Percentiles rank a stretch among this genome's conserved stretches.
Conservation (phyloP, 2,888 invertebrate genomes). For the Ceriagrion tenellum region DNA sequence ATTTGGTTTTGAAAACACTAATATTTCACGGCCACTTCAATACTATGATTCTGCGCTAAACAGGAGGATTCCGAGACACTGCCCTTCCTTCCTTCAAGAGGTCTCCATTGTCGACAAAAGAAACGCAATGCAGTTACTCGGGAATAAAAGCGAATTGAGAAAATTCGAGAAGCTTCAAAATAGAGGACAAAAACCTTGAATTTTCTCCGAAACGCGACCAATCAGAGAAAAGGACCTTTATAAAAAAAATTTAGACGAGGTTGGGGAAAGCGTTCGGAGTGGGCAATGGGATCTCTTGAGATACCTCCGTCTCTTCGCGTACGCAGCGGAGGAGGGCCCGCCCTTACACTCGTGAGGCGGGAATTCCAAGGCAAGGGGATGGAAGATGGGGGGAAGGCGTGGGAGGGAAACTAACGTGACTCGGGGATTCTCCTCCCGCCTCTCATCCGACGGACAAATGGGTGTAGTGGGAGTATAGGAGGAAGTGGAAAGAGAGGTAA, state of each 20-base stretch:
- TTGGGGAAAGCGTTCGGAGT: neutral
- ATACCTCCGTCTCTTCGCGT: neutral
- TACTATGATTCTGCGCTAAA: no score
- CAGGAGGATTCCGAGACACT: no score
- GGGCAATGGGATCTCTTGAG: neutral
- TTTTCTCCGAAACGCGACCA: no score
- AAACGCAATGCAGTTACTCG: no score
- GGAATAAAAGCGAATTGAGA: no score
- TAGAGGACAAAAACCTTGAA: no score
- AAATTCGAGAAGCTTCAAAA: no score
- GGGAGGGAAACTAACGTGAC: neutral
- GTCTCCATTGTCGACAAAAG: no score
- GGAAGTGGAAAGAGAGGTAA: neutral
- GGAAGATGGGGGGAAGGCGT: neutral
- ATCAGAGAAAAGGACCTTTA: no score
- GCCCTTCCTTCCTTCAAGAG: no score
- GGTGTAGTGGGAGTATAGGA: neutral
- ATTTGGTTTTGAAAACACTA: no score
- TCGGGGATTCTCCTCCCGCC: neutral
- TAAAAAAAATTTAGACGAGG: neutral
- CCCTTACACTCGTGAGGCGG: neutral
- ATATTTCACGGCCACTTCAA: no score
- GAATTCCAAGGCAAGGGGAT: neutral
- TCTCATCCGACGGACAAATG: conserved; percentile 5
- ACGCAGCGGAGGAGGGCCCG: neutral